Evolutionary conservation across 2,113 vertebrate species (phyloP), one percentile per base, ranked within the genome.

Genomic region (Cephalopterus ornatus): DNA sequence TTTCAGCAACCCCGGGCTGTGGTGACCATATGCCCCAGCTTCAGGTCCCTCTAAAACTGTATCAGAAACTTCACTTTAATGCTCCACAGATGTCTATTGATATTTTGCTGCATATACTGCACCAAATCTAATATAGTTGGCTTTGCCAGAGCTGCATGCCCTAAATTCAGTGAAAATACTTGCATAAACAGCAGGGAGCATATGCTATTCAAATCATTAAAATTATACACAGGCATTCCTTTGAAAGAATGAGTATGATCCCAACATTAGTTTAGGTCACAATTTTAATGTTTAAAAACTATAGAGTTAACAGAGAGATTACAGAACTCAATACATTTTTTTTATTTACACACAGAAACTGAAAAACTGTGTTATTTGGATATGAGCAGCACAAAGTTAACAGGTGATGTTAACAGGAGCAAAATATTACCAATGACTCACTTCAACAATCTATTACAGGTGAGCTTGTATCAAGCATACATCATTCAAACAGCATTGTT

Each of bases 221-320:
- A 84, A 85, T 30, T 14, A 41, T 39, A 56, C 5, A 42, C 2
- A 9, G 2, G 75, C 30, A 49, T 39, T 6, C 8, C 65, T 85
- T 55, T 53, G 42, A 62, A 95, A 96, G 37, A 97, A 97, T 4
- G n/a, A 97, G 28, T 41, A 77, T 15, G 26, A 71, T 52, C 66
- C 28, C 30, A 35, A 65, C 47, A 68, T 56, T 71, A 47, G 88
- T 97, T 97, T 46, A 94, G 93, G 96, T 96, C 86, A 96, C 82
- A 94, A 95, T 97, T 95, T 98, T 97, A 97, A 97, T 98, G 95
- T 97, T 98, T 94, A 97, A 97, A 98, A 98, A 98, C 95, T 96
- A 97, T 89, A 95, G 92, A 95, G 88, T 91, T 92, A 97, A 97
- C 95, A 88, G 91, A 97, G 90, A 97, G 92, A 93, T 95, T 94